Evolutionary conservation across 2,888 invertebrate species (phyloP), one percentile per base, ranked within the genome.

Genomic region (Acronicta leporina): DNA sequence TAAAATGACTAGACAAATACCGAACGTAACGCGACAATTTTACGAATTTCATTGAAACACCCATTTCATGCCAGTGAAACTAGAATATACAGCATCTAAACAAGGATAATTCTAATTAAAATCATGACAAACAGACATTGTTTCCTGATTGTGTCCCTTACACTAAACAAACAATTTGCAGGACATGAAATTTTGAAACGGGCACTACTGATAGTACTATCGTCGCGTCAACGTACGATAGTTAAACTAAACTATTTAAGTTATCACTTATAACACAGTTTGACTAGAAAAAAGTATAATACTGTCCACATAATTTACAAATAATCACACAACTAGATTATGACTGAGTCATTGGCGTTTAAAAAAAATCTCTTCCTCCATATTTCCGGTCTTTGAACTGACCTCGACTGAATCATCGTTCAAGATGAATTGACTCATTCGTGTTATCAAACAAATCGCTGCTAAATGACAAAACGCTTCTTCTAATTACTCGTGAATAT

Each of bases 391-490:
- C 66, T 74, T 72, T 63, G 64, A 57, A 63, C 72, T 74, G 79
- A 79, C 69, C 77, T 63, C 63, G 51, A 47, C 64, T 75, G 74
- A 75, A 74, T 75, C 77, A 73, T 68, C 62, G 52, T 55, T 61
- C 74, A 78, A 80, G 77, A 79, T 77, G 70, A 68, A 62, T 63
- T 83, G 86, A 86, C 75, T 85, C 87, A 86, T 43, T 41, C 67
- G 48, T 84, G 78, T 81, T 85, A 85, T 84, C 82, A 85, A 82
- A 84, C 83, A 83, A 84, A 84, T 81, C 77, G 76, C 71, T 73
- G 70, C 66, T 72, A 73, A 67, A 77, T 79, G 81, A 82, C 83
- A 75, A 77, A 78, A 72, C 64, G 65, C 45, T 57, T 50, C 55
- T 61, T 48, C 52, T 67, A 69, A 72, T 55, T 62, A 65, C 43